Base-by-base conservation (phyloP, 2,113 vertebrate species). In the Eulemur rufifrons region DNA sequence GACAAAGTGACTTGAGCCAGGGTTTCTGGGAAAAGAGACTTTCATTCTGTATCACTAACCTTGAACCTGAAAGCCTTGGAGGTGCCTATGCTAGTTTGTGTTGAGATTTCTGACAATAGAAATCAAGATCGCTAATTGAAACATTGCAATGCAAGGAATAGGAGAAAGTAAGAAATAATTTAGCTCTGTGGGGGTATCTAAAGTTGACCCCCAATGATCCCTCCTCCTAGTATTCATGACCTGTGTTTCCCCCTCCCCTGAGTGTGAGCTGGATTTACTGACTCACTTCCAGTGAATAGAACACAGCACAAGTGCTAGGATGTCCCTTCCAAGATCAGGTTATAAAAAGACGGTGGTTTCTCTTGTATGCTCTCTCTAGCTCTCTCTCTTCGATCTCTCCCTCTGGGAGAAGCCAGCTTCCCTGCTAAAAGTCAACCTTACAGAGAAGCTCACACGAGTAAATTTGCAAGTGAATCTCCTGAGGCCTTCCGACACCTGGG, bases 31-130 rank as follows among this genome's bases (percentile, higher is more conserved):
- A 50, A 69, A 52, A 80, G 42, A 83, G 52, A 47, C 23, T 69
- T 59, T 56, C 17, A 14, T 20, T 8, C n/a, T 69, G 1, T 45
- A 23, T 68, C 50, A 50, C 13, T 84, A 27, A 73, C 39, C 34
- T 94, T 73, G 45, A 91, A 68, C 25, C 52, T 21, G n/a, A 77
- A 69, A 63, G 15, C 39, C 37, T 61, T 54, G 42, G 32, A 56
- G 6, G 1, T 5, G 77, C 25, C 69, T 68, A 13, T 12, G 25
- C 50, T 78, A 85, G 23, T 11, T 84, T 18, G 61, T 77, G 37
- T 71, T 83, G 76, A 66, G 68, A 91, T 82, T 83, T 94, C 83
- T 83, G 32, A 86, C 32, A 61, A 42, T 69, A 74, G 82, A 82
- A 66, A 56, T 64, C 80, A 56, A 80, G n/a, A 82, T 32, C 9